Base-by-base conservation (phyloP, 1,140 invertebrate species). In the Neuroterus valhalla region DNA sequence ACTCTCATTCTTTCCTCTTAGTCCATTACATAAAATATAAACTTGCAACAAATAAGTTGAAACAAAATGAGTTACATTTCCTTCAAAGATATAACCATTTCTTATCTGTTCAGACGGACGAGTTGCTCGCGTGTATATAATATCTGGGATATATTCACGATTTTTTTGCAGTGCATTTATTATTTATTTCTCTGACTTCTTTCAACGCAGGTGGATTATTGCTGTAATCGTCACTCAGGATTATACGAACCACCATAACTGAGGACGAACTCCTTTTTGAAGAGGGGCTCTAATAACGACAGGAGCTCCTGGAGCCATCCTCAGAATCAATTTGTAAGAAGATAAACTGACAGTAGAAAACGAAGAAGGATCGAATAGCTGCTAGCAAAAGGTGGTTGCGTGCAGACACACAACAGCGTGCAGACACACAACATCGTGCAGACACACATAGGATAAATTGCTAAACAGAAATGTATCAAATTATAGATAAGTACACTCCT, bases 201-300 rank as follows among this genome's bases (percentile, higher is more conserved):
- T 62, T 62, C 55, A 62, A 62, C 55, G 55, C 55, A 62, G 23
- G n/a, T 15, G 23, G 55, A 62, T 62, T 62, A 62, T 62, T 62
- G 55, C 55, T 62, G 55, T 62, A 62, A 62, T 62, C 55, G 55
- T 62, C 55, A 62, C 55, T 62, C 55, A 62, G 55, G 55, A 62
- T 62, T 62, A 62, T 62, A 62, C 55, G 31, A 62, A 62, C 55
- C 55, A 62, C 23, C n/a, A 31, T 62, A 62, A 62, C 15, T 38
- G n/a, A 62, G 55, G 55, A 38, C 55, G 23, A 62, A 38, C 23
- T 3, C n/a, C 23, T 62, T 62, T 62, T 31, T 62, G 26, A 26
- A 55, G 14, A 26, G 12, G 52, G 31, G 26, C 15, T 14, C 31
- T 62, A 62, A 62, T 62, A 62, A 62, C 23, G 55, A 62, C 55